A percentile compares a stretch with the other conserved stretches of the same genome.
phyloP scores from a whole-genome alignment of 2,888 invertebrate genomes.

The Cephus rjabovi region DNA sequence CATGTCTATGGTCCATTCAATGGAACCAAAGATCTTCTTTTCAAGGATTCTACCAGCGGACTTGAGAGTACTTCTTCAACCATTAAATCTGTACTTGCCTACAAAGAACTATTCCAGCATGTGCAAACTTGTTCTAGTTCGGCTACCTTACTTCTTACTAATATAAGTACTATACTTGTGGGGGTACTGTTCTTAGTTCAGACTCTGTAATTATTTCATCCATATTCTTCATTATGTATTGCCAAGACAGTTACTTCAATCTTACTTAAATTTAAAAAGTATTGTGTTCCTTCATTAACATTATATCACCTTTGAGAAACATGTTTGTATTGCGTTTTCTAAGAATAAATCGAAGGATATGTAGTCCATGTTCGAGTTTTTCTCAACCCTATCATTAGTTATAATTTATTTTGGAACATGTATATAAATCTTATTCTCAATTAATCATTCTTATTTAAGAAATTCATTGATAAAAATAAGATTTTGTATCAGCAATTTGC shows the following conservation, averaged over 20 bases:
- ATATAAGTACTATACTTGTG: constrained; percentile 41
- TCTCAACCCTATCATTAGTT: no score
- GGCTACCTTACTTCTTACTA: background rate
- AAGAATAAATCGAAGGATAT: constrained; percentile 3
- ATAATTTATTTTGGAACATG: no score
- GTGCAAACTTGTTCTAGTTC: constrained; percentile 59
- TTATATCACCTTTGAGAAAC: background rate
- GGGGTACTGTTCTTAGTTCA: background rate
- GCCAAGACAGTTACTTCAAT: background rate
- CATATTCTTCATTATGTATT: background rate
- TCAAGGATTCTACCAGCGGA: constrained; percentile 74
- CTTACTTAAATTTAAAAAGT: constrained; percentile 31
- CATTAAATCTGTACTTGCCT: constrained; percentile 69
- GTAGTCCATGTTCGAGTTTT: background rate
- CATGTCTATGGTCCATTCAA: constrained; percentile 73
- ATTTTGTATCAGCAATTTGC: no score
- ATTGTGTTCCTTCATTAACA: constrained; percentile 1
- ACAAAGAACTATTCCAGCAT: constrained; percentile 70
- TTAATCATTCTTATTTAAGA: no score
- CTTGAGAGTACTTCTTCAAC: constrained; percentile 66
- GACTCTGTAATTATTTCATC: background rate
- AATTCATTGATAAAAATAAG: no score
- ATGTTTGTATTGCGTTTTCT: constrained; percentile 1
- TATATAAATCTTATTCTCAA: no score
- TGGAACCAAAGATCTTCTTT: constrained; percentile 69